phyloP scores from a whole-genome alignment of 2,113 vertebrate species.

The Euleptes europaea region DNA sequence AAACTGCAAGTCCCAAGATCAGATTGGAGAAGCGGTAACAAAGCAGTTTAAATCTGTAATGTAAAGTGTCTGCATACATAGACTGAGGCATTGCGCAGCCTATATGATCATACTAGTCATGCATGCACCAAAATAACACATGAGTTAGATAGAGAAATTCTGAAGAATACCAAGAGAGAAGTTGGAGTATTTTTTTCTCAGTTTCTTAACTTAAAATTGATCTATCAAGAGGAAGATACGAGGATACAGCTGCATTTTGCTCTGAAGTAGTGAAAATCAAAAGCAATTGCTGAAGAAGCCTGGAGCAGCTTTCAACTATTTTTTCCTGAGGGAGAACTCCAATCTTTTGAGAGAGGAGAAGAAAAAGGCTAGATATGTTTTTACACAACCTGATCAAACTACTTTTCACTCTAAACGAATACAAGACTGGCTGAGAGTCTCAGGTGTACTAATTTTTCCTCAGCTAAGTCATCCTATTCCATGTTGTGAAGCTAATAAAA shows the following conservation, averaged over 20 bases:
- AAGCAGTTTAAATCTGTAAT: constrained; percentile 44
- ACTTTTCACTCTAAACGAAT: constrained; percentile 69
- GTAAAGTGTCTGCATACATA: neutral
- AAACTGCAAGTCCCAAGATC: neutral
- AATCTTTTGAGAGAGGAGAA: constrained; percentile 56
- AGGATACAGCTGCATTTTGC: constrained; percentile 60
- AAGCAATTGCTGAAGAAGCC: constrained; percentile 40
- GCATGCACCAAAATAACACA: neutral
- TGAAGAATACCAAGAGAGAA: constrained; percentile 31
- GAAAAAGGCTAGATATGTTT: constrained; percentile 66
- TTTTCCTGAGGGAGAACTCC: constrained; percentile 65
- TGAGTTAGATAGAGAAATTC: constrained; percentile 19
- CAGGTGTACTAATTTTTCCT: constrained; percentile 59
- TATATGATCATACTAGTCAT: neutral
- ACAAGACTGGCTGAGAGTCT: constrained; percentile 66
- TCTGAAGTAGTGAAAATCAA: constrained; percentile 67
- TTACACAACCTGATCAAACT: constrained; percentile 67
- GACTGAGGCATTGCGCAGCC: neutral
- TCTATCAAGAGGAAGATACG: constrained; percentile 51
- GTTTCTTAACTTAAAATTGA: constrained; percentile 23
- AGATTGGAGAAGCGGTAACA: neutral
- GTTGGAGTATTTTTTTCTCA: constrained; percentile 11
- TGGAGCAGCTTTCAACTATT: constrained; percentile 56
- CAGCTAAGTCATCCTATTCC: constrained; percentile 51
- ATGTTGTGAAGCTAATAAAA: constrained; percentile 45